Evolutionary conservation across 2,888 invertebrate species (phyloP), one percentile per base, ranked within the genome.

Genomic region (Synanthedon formicaeformis): DNA sequence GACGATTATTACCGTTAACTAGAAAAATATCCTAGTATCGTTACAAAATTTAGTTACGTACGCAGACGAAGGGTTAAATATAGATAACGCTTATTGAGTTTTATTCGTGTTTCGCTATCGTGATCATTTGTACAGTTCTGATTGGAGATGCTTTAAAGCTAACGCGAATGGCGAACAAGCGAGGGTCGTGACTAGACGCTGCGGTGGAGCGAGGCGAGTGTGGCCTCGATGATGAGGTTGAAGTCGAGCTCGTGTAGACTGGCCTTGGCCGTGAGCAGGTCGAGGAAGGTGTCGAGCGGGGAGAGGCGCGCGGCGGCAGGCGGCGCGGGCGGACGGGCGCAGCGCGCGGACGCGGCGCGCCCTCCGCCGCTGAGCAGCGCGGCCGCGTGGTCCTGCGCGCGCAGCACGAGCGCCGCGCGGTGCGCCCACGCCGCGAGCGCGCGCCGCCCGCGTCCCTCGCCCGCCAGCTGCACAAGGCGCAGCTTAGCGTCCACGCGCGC

Each of bases 171-270:
- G 18, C 4, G 23, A 41, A n/a, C 67, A 75, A 18, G 67, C 57
- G 1, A 23, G 4, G 23, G 18, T 18, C 18, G 18, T 23, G 23
- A 23, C 23, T 65, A 60, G 2, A 67, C 54, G 11, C 81, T 81
- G 34, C 78, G 75, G 53, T 85, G 85, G 1, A 87, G 69, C 0
- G 83, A 78, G 1, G 92, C 90, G 57, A 93, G 85, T 0, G 95
- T 95, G 12, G 95, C 94, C 78, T 96, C 95, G 62, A 95, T 94
- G 50, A 96, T 89, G 56, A 96, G 88, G 65, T 94, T 94, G 76
- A 96, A 94, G 78, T 96, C 95, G 63, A 96, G 80, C 69, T 96
- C 95, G 57, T 94, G 92, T 56, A 95, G 89, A 72, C 93, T 95
- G 12, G 95, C 95, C 84, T 96, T 96, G 6, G 95, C 96, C 0